Conservation (phyloP, 2,888 invertebrate genomes). For the Coremacera marginata region DNA sequence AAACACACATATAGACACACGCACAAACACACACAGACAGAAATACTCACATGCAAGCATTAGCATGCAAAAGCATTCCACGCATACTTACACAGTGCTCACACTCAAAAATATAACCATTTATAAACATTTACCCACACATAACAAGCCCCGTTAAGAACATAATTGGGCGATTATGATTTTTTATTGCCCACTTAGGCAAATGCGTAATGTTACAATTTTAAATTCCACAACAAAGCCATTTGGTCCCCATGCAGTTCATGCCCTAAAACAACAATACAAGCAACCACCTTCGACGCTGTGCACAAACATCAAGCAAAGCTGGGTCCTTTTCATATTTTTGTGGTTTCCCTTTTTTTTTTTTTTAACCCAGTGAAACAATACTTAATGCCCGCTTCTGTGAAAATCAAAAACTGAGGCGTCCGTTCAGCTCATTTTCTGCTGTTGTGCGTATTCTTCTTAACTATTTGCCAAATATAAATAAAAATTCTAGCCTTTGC, state of each 20-base stretch:
- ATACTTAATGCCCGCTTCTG: not conserved
- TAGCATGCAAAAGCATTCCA: not conserved
- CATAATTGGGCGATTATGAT: constrained; percentile 51
- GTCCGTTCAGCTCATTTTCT: too few relatives aligned
- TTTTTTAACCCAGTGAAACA: not conserved
- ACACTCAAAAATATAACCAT: not conserved
- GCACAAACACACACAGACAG: not conserved
- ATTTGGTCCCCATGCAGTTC: not conserved
- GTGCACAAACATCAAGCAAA: too few relatives aligned
- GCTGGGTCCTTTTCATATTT: not conserved
- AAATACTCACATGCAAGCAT: not conserved
- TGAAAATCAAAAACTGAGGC: too few relatives aligned
- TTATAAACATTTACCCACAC: constrained; percentile 25
- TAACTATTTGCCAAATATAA: too few relatives aligned
- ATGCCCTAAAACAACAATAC: not conserved
- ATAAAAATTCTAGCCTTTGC: too few relatives aligned
- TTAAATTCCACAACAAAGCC: constrained; percentile 17
- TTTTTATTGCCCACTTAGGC: constrained; percentile 50
- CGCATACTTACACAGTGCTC: not conserved
- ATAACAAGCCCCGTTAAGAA: constrained; percentile 48
- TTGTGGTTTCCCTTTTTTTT: not conserved
- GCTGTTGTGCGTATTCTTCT: too few relatives aligned
- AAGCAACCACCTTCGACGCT: too few relatives aligned
- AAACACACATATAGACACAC: constrained; percentile 4
- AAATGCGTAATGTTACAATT: constrained; percentile 49